Evolutionary conservation across 2,888 invertebrate genomes (phyloP).

Genomic region (Catocala nupta): DNA sequence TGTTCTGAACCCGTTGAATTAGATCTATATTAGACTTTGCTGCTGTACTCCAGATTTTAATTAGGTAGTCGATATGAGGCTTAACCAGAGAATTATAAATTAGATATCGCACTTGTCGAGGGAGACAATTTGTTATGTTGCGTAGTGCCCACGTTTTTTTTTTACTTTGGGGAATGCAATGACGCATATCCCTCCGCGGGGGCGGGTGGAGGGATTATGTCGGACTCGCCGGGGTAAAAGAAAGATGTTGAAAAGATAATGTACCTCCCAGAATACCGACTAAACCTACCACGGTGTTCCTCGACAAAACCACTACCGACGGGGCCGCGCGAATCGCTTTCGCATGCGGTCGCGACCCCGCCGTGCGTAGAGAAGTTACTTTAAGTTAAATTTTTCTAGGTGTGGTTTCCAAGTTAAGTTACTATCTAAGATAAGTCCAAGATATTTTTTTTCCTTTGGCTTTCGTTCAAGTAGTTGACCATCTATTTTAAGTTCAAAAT

Average conservation of each 20-base stretch:
- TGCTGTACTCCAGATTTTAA: no score
- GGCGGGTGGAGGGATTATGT: no score
- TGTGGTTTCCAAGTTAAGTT: conserved; percentile 1
- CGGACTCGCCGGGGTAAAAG: no score
- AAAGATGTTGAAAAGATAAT: no score
- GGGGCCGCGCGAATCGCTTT: no score
- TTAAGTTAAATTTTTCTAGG: conserved; percentile 2
- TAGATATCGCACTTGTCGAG: conserved; percentile 1
- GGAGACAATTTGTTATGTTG: conserved; percentile 5
- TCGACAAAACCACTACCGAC: no score
- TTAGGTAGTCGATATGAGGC: no score
- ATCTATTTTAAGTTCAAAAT: conserved; percentile 7
- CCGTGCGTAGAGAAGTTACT: neutral
- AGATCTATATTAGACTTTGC: neutral
- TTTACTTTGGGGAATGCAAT: no score
- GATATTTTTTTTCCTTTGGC: conserved; percentile 8
- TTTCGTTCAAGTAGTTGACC: conserved; percentile 7
- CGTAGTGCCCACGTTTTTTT: neutral
- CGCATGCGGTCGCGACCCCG: no score
- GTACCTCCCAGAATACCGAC: no score
- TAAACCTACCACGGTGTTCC: no score
- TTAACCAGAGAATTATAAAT: conserved; percentile 3
- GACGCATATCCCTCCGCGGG: no score
- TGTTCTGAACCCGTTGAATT: conserved; percentile 1
- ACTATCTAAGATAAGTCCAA: conserved; percentile 11